Conservation (phyloP, 1,140 invertebrate species). For the Schlechtendalia chinensis region DNA sequence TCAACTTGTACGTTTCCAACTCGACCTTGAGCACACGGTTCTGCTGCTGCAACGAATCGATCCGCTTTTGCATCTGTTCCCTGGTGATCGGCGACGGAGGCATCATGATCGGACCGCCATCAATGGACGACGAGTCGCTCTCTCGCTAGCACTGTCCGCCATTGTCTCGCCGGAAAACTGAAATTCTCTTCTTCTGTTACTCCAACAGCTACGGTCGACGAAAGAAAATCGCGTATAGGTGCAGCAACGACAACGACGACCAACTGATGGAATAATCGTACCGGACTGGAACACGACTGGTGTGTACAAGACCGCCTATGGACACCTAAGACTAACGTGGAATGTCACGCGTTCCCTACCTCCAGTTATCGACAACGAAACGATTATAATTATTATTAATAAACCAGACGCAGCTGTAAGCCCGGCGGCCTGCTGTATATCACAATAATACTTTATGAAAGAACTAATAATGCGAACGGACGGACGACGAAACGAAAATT, state of each 20-base stretch:
- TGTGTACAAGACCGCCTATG: too few species aligned
- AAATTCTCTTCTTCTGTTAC: constrained; percentile 61
- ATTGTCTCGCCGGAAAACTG: constrained; percentile 57
- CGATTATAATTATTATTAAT: too few species aligned
- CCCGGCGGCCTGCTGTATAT: too few species aligned
- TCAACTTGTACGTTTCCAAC: constrained; percentile 91
- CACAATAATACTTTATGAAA: background rate
- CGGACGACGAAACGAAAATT: constrained; percentile 28
- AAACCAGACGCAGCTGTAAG: too few species aligned
- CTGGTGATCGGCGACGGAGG: constrained; percentile 83
- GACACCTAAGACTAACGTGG: too few species aligned
- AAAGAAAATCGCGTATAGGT: too few species aligned
- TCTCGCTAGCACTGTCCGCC: constrained; percentile 81
- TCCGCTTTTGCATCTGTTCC: constrained; percentile 90
- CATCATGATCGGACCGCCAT: constrained; percentile 87
- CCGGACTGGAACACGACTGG: background rate
- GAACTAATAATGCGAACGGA: too few species aligned
- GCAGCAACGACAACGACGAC: background rate
- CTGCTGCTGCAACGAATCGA: constrained; percentile 94
- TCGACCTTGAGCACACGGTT: constrained; percentile 96
- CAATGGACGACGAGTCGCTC: constrained; percentile 87
- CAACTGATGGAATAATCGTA: background rate
- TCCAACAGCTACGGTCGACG: too few species aligned
- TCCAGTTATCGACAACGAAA: background rate
- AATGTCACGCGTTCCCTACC: background rate